Evolutionary conservation across 2,113 vertebrate genomes (phyloP), one percentile per base, ranked within the genome.

Genomic region (Onychostoma macrolepis): DNA sequence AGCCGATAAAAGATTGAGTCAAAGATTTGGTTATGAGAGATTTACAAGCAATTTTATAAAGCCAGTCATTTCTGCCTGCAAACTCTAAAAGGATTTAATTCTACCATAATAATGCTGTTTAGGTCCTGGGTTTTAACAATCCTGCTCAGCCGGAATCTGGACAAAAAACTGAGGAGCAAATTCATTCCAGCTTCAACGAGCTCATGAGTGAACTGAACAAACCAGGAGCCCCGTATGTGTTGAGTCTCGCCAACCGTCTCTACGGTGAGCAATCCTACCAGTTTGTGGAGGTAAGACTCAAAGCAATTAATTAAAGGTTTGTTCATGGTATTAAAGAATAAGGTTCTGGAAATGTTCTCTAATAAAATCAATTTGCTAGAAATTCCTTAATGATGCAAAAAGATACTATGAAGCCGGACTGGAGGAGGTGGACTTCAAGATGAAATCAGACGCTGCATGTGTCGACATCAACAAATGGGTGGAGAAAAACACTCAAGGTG

Each of bases 191-290:
- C 76, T 97, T 98, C 53, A 91, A 91, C 72, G 33, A 90, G 10
- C 93, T 99, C 89, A 94, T 95, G 43, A 21, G 2, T 0, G 93
- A 94, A 15, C 91, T 99, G 75, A 97, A 97, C 93, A 96, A 96
- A 86, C 85, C 69, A 4, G 92, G 90, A 4, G 92, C 91, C n/a
- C 91, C 94, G 1, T 97, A 96, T 38, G 86, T 93, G 36, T 91
- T 99, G 85, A 96, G 94, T 38, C 81, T 97, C 3, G 98, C 97
- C 83, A 99, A 94, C 85, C 94, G 95, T 15, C 93, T 99, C 13
- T 99, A 96, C 33, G 97, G 96, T 89, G 97, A 99, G 86, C 92
- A 96, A 89, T 94, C 94, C 33, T 98, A 95, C 88, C 53, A 89
- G 86, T 97, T 99, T 93, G 91, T 97, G 63, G 87, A 94, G 58